Conservation (phyloP, 64 coral and sea anemone genomes). For the Montipora cactus region DNA sequence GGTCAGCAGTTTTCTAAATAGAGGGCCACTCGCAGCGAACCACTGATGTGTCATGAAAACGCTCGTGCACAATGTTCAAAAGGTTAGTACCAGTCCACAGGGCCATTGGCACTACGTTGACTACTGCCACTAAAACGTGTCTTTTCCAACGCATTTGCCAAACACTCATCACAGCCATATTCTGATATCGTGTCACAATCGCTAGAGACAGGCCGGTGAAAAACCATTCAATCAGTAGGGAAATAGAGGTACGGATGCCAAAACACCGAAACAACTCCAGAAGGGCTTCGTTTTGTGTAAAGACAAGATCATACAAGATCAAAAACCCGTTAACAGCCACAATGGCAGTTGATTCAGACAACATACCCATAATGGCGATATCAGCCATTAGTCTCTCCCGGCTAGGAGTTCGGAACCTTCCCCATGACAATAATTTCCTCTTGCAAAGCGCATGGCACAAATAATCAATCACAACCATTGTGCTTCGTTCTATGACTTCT, state of each 20-base stretch:
- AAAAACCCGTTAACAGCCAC: background rate
- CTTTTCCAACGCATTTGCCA: background rate
- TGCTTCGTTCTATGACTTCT: slow-evolving; percentile 10
- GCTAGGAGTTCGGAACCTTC: background rate
- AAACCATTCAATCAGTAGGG: background rate
- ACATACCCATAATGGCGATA: slow-evolving; percentile 1
- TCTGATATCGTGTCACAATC: background rate
- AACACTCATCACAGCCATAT: slow-evolving; percentile 3
- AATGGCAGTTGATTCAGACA: background rate
- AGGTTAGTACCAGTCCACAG: background rate
- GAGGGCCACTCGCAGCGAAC: no score
- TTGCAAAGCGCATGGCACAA: background rate
- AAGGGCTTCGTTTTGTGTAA: background rate
- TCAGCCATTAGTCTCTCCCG: slow-evolving; percentile 10
- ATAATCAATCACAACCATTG: slow-evolving; percentile 2
- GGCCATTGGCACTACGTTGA: background rate
- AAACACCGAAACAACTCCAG: background rate
- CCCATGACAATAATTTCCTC: background rate
- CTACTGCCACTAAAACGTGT: background rate
- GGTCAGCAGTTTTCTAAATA: no score
- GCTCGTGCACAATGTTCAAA: background rate
- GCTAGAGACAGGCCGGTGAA: background rate
- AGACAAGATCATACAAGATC: background rate
- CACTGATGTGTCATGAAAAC: background rate
- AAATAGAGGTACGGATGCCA: background rate